phyloP scores from a whole-genome alignment of 2,888 invertebrate species.

The Andricus quercusramuli region DNA sequence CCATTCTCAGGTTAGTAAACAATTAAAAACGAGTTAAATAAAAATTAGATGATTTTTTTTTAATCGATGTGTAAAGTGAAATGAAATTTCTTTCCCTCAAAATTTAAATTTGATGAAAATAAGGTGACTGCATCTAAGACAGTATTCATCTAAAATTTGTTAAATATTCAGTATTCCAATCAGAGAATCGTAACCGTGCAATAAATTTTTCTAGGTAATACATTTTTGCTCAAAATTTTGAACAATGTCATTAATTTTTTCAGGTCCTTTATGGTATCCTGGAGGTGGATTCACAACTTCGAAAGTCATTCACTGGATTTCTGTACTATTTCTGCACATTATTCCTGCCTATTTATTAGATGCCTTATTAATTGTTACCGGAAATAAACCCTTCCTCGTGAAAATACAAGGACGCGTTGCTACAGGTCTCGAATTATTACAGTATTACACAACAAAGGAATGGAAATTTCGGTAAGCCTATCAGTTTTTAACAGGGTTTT shows the following conservation, averaged over 20 bases:
- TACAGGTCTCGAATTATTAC: slow-evolving; percentile 84
- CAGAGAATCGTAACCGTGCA: no score
- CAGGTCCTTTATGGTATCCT: slow-evolving; percentile 76
- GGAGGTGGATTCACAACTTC: slow-evolving; percentile 87
- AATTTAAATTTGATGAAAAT: no score
- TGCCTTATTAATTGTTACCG: slow-evolving; percentile 83
- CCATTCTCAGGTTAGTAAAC: slow-evolving; percentile 79
- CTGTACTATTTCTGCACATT: slow-evolving; percentile 86
- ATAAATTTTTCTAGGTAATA: no score
- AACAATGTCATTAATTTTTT: not conserved
- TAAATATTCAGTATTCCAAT: no score
- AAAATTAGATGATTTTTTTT: no score
- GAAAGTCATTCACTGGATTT: slow-evolving; percentile 83
- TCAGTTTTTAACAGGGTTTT: not conserved
- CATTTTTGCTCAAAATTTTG: not conserved
- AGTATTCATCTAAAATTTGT: no score
- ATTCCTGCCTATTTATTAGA: slow-evolving; percentile 90
- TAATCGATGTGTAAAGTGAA: no score
- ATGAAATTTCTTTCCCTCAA: no score
- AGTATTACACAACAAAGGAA: slow-evolving; percentile 89
- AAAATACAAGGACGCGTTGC: slow-evolving; percentile 83
- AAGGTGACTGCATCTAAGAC: no score
- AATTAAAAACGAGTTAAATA: not conserved
- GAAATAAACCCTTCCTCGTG: slow-evolving; percentile 88
- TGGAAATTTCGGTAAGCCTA: slow-evolving; percentile 85